phyloP scores from a whole-genome alignment of 2,797 vertebrate genomes.

The Melanotaenia boesemani region DNA sequence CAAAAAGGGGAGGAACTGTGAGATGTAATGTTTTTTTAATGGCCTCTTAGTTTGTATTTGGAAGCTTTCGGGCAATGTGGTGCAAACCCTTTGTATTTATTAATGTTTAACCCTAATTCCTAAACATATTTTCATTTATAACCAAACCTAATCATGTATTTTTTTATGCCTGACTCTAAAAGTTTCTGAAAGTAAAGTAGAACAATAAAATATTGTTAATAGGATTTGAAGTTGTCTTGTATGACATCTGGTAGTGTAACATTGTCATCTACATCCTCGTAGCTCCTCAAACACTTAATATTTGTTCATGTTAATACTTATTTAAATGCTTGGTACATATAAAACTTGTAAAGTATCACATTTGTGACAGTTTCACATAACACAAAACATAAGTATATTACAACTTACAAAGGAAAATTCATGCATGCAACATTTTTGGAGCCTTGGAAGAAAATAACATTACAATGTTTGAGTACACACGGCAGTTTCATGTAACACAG shows the following conservation, averaged over 20 bases:
- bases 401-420: too few relatives aligned
- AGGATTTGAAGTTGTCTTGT: too few relatives aligned
- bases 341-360: background rate
- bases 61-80: background rate
- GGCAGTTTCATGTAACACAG: too few relatives aligned
- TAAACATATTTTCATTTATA: background rate
- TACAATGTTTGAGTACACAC: too few relatives aligned
- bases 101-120: background rate
- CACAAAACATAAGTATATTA: background rate
- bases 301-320: background rate
- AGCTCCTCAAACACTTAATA: background rate
- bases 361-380: background rate
- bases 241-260: too few relatives aligned
- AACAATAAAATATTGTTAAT: background rate
- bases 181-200: background rate
- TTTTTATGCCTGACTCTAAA: background rate
- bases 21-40: background rate
- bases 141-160: background rate
- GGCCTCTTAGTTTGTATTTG: background rate
- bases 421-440: too few relatives aligned
- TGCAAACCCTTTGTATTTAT: background rate
- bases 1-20: background rate
- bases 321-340: background rate
- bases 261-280: background rate
- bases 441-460: too few relatives aligned